Evolutionary conservation across 2,888 invertebrate genomes (phyloP).

Genomic region (Trichogramma dendrolimi): DNA sequence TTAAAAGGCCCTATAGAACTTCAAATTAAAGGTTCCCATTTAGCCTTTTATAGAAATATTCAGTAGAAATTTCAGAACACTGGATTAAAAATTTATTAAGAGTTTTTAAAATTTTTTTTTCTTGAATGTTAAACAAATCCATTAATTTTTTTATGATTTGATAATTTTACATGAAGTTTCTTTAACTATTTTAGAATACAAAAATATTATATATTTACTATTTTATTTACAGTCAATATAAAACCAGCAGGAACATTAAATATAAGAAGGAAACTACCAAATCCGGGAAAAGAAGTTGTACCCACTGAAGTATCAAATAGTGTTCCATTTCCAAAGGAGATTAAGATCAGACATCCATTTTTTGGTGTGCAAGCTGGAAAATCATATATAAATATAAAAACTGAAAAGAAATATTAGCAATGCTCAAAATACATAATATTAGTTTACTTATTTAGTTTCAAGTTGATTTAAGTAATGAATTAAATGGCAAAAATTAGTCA

Average conservation of each 20-base stretch:
- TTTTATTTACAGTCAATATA: conserved; percentile 29
- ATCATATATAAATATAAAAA: conserved; percentile 4
- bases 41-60: too few relatives aligned
- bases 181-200: neutral
- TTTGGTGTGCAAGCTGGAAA: conserved; percentile 24
- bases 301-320: conserved; percentile 10
- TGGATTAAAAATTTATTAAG: too few relatives aligned
- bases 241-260: conserved; percentile 27
- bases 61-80: too few relatives aligned
- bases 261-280: conserved; percentile 29
- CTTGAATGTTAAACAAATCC: neutral
- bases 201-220: conserved; percentile 2
- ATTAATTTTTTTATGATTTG: neutral
- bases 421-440: too few relatives aligned
- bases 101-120: neutral
- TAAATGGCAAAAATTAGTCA: too few relatives aligned
- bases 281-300: conserved; percentile 15
- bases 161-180: neutral
- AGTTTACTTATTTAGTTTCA: too few relatives aligned
- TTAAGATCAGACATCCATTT: conserved; percentile 32
- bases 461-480: too few relatives aligned
- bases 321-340: conserved; percentile 31
- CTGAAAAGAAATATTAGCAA: conserved; percentile 1
- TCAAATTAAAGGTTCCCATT: too few relatives aligned
- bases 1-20: too few relatives aligned